phyloP scores from a whole-genome alignment of 2,113 vertebrate genomes.

The Hirundichthys speculiger region DNA sequence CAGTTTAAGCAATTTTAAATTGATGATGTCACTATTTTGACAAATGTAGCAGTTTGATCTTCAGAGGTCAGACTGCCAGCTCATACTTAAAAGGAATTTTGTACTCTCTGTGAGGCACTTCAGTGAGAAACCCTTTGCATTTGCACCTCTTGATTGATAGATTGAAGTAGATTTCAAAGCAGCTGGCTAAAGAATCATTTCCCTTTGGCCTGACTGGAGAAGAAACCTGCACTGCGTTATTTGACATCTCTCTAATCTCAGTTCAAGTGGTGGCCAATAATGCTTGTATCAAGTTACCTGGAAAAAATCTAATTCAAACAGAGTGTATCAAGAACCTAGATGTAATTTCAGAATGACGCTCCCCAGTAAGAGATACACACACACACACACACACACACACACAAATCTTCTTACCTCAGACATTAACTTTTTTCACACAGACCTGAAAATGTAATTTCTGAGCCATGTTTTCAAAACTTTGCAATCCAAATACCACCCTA shows the following conservation, averaged over 20 bases:
- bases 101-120: conserved; percentile 45
- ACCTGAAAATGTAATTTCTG: background rate
- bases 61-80: conserved; percentile 42
- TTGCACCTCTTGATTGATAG: conserved; percentile 37
- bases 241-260: conserved; percentile 52
- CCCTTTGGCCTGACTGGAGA: conserved; percentile 30
- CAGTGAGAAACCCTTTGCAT: conserved; percentile 53
- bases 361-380: background rate
- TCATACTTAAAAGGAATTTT: conserved; percentile 51
- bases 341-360: background rate
- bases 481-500: too few relatives aligned
- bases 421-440: background rate
- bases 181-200: conserved; percentile 42
- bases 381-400: too few relatives aligned
- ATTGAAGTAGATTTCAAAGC: conserved; percentile 69
- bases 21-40: conserved; percentile 72
- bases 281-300: conserved; percentile 20
- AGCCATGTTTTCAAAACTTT: background rate
- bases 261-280: conserved; percentile 33
- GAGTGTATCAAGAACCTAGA: conserved; percentile 11
- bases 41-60: conserved; percentile 56
- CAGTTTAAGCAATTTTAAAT: conserved; percentile 58
- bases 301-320: conserved; percentile 26
- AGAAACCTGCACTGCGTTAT: conserved; percentile 47
- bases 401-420: background rate